These are phyloP conservation scores for Gryon sp. DNA, from an alignment of 1,140 invertebrate genomes.

Conservation along the genomic window DNA sequence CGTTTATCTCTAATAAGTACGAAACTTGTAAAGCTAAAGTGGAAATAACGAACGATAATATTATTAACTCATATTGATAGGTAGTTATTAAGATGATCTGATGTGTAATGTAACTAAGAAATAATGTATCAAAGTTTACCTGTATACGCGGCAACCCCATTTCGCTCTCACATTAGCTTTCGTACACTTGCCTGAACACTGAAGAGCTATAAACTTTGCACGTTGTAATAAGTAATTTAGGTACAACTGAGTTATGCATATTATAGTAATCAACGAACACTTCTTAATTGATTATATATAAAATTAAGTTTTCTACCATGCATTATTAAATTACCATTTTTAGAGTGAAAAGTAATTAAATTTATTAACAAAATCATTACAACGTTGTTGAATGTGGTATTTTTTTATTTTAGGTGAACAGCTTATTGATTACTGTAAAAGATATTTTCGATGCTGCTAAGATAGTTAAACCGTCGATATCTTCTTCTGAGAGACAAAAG, in stretches of 20 bases:
- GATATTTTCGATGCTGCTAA: slow-evolving; percentile 68
- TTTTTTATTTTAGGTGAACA: neutral
- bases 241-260: slow-evolving; percentile 28
- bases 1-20: slow-evolving; percentile 62
- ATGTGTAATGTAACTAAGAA: slow-evolving; percentile 69
- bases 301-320: no score
- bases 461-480: slow-evolving; percentile 78
- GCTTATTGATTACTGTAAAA: slow-evolving; percentile 1
- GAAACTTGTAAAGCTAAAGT: slow-evolving; percentile 70
- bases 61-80: slow-evolving; percentile 70
- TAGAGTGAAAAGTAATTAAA: no score
- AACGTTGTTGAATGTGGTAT: no score
- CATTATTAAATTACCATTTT: no score
- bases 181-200: slow-evolving; percentile 66
- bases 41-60: slow-evolving; percentile 74
- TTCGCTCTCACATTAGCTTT: slow-evolving; percentile 67
- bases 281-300: no score
- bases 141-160: slow-evolving; percentile 65
- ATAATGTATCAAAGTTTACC: slow-evolving; percentile 69
- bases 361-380: no score
- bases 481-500: slow-evolving; percentile 71
- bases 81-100: slow-evolving; percentile 62
- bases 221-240: slow-evolving; percentile 63
- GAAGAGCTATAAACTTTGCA: slow-evolving; percentile 66
- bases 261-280: neutral